Conservation (phyloP, 1,140 invertebrate genomes). For the Geopemphigus sp. region DNA sequence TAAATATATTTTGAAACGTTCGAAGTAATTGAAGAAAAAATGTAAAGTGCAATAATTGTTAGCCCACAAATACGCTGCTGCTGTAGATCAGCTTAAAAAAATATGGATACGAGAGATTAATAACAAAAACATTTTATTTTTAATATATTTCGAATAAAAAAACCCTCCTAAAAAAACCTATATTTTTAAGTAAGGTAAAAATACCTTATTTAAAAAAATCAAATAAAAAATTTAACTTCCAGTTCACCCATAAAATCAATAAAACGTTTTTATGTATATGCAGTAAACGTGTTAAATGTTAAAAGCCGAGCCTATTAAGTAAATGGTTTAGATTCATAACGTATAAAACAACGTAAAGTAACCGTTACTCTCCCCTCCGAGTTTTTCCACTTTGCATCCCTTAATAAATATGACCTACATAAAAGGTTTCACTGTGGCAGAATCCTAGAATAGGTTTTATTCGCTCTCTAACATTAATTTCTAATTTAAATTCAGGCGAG, state of each 20-base stretch:
- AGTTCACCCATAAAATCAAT: not conserved
- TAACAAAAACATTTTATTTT: too few relatives aligned
- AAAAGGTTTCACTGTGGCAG: not conserved
- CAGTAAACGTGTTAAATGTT: not conserved
- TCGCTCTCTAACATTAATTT: conserved; percentile 46
- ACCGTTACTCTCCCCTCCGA: not conserved
- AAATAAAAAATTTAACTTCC: too few relatives aligned
- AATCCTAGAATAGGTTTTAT: conserved; percentile 35
- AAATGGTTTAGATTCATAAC: conserved; percentile 32
- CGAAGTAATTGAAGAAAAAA: too few relatives aligned
- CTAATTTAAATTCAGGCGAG: conserved; percentile 43
- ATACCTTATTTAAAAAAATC: too few relatives aligned
- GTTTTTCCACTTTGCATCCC: conserved; percentile 26
- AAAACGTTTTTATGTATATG: not conserved
- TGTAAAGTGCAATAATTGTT: too few relatives aligned
- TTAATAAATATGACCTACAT: conserved; percentile 46
- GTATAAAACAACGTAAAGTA: conserved; percentile 14
- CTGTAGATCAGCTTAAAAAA: too few relatives aligned
- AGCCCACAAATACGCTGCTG: too few relatives aligned
- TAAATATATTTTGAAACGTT: too few relatives aligned
- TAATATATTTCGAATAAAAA: too few relatives aligned
- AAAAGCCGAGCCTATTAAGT: conserved; percentile 19
- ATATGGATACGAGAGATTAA: too few relatives aligned
- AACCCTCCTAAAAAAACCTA: too few relatives aligned
- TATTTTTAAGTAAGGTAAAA: too few relatives aligned